These are phyloP conservation scores for Tricholauxania praeusta DNA, from an alignment of 2,888 invertebrate species.

Conservation along the genomic window DNA sequence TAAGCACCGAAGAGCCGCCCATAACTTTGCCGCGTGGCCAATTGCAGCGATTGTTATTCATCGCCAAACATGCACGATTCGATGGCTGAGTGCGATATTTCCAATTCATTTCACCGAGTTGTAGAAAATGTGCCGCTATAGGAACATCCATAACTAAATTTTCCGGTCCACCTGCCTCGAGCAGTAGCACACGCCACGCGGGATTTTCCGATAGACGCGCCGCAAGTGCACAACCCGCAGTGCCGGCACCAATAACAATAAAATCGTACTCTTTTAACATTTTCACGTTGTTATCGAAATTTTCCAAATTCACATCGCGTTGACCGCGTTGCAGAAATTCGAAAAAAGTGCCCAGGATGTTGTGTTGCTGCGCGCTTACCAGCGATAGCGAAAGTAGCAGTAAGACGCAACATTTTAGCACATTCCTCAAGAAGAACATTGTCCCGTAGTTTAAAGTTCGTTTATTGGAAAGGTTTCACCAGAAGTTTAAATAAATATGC, in stretches of 20 bases:
- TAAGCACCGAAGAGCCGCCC: slow-evolving; percentile 84
- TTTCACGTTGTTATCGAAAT: slow-evolving; percentile 50
- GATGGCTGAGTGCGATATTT: slow-evolving; percentile 83
- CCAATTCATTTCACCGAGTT: slow-evolving; percentile 81
- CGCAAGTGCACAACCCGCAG: slow-evolving; percentile 82
- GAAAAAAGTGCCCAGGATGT: slow-evolving; percentile 45
- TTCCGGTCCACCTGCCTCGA: slow-evolving; percentile 81
- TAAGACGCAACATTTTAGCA: too few species aligned
- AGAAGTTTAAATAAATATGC: too few species aligned
- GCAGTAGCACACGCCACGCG: slow-evolving; percentile 73
- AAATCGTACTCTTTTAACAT: slow-evolving; percentile 75
- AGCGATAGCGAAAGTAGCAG: neutral
- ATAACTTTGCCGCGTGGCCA: slow-evolving; percentile 86
- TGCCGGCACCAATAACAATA: slow-evolving; percentile 83
- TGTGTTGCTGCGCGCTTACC: slow-evolving; percentile 36
- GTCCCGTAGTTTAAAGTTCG: too few species aligned
- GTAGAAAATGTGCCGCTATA: slow-evolving; percentile 76
- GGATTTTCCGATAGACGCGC: slow-evolving; percentile 79
- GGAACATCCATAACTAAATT: slow-evolving; percentile 81
- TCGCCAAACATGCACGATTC: slow-evolving; percentile 77
- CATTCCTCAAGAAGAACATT: too few species aligned
- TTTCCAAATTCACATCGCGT: slow-evolving; percentile 55
- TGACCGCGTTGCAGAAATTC: slow-evolving; percentile 57
- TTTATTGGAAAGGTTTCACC: too few species aligned
- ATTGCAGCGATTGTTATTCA: slow-evolving; percentile 79